A percentile compares a stretch with the other conserved stretches of the same genome.
Conservation (phyloP, 2,888 invertebrate species). For the Andrena flavipes region DNA sequence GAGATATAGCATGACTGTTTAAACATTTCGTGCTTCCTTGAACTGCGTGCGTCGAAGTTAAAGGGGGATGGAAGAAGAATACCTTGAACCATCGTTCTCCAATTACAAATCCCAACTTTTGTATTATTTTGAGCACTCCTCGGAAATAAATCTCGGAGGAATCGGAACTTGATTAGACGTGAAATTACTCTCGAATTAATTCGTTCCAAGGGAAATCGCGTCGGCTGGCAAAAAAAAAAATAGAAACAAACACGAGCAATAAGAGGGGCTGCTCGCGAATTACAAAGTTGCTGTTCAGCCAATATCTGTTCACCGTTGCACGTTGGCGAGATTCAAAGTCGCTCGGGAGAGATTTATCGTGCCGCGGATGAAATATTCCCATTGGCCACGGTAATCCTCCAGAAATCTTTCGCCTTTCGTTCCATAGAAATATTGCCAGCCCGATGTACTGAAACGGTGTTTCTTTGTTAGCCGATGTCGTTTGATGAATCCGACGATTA, state of each 20-base stretch:
- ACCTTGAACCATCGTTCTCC: background rate
- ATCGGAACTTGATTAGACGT: constrained; percentile 10
- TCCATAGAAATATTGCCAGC: background rate
- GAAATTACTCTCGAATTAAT: constrained; percentile 29
- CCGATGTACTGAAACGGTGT: background rate
- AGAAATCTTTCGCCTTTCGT: background rate
- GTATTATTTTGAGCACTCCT: background rate
- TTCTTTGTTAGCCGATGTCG: background rate
- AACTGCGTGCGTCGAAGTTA: too few species aligned
- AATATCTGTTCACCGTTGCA: background rate
- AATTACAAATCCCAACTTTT: background rate
- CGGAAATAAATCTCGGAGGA: background rate
- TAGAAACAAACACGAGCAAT: too few species aligned
- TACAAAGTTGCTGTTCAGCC: constrained; percentile 4
- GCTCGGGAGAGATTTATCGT: constrained; percentile 6
- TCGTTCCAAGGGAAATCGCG: background rate
- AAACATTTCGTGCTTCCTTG: too few species aligned
- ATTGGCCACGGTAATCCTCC: background rate
- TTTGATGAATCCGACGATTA: background rate
- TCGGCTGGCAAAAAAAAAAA: background rate
- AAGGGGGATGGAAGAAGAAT: too few species aligned
- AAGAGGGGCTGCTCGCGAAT: constrained; percentile 8
- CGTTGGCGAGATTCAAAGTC: constrained; percentile 17
- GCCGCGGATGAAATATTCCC: background rate
- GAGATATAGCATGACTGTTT: too few species aligned